phyloP scores from a whole-genome alignment of 2,888 invertebrate genomes.

The Operophtera brumata region DNA sequence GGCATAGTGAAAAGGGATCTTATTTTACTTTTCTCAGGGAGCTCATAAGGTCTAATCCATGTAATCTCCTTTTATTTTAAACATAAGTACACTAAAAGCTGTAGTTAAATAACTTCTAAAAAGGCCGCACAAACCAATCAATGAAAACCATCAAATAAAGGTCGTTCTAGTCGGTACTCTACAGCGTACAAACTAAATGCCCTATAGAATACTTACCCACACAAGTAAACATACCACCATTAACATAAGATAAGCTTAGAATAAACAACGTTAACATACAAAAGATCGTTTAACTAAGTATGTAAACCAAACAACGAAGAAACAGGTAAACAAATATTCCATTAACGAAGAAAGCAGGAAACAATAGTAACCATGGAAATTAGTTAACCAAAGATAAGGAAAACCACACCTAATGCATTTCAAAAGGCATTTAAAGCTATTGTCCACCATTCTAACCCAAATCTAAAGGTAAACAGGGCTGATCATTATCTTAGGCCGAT shows the following conservation, averaged over 20 bases:
- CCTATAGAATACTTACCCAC: constrained; percentile 1
- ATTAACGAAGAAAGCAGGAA: constrained; percentile 50
- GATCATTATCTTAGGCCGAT: neutral
- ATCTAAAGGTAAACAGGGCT: neutral
- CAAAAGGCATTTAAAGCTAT: neutral
- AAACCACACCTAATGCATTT: neutral
- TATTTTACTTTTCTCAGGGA: too few relatives aligned
- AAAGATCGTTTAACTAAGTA: constrained; percentile 18
- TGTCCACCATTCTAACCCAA: neutral
- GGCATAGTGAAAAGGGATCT: too few relatives aligned
- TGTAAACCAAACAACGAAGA: constrained; percentile 14
- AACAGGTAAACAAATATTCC: constrained; percentile 47
- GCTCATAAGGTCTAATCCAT: too few relatives aligned
- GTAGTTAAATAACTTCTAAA: too few relatives aligned
- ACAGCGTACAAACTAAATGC: constrained; percentile 1
- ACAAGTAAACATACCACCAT: constrained; percentile 14
- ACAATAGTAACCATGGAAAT: constrained; percentile 15
- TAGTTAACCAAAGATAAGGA: neutral
- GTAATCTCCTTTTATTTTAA: too few relatives aligned
- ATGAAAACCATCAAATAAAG: too few relatives aligned
- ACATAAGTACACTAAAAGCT: too few relatives aligned
- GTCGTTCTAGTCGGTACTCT: neutral
- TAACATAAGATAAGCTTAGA: constrained; percentile 18
- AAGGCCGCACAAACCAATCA: too few relatives aligned
- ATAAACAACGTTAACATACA: constrained; percentile 11